Base-by-base conservation (phyloP, 1,140 invertebrate species). In the Melipona quadrifasciata region DNA sequence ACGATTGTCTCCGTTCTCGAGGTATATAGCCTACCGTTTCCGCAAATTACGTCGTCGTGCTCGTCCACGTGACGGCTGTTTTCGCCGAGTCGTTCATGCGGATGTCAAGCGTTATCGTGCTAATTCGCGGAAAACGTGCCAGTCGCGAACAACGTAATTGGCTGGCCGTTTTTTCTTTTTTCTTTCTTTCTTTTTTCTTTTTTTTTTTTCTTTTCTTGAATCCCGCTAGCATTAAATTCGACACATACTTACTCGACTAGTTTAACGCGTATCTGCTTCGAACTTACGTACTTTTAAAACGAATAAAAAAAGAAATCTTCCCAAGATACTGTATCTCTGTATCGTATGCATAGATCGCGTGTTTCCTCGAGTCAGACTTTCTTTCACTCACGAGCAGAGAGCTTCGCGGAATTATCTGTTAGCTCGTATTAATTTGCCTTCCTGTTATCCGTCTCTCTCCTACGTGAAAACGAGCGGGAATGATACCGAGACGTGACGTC, bases 81-180 rank as follows among this genome's bases (percentile, higher is more conserved):
- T 68, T 71, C 70, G 4, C 24, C 70, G 34, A 24, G 39, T 39
- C 39, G n/a, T 71, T 47, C 34, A 71, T 47, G 24, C 34, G 70
- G 70, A 71, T 71, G 34, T 71, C 70, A 71, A 39, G 70, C n/a
- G 70, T 71, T 71, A 71, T 71, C 70, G 34, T 14, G 34, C 21
- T 71, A 71, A 71, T 71, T 71, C 70, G 70, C 70, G 39, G 70
- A 71, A 71, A 71, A 39, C 39, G 39, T 47, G 70, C 11, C 39
- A 47, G 39, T 10, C 39, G 39, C 39, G 10, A 71, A 11, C 24
- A n/a, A 16, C 70, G 70, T 71, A 71, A 71, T 71, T 47, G 21
- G 14, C 70, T 39, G 24, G 70, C 19, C 70, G 70, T 71, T 71
- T 71, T 71, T 67, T 65, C 31, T 71, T 71, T 71, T 71, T 67